Base-by-base conservation (phyloP, 2,888 invertebrate species). In the Phaedon cochleariae region DNA sequence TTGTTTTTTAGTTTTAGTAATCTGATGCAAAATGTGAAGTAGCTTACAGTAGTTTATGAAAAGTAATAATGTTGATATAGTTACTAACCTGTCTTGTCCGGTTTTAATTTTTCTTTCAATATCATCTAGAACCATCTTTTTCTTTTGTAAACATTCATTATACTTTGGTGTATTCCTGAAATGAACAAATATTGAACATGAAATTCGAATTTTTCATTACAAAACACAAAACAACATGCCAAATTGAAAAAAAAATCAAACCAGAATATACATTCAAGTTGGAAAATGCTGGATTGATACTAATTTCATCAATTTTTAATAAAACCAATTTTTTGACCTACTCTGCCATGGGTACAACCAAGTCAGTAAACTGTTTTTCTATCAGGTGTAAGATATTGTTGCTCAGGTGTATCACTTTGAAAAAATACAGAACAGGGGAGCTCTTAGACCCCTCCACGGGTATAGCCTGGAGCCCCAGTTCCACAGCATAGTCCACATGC, bases 401-500 rank as follows among this genome's bases (percentile, higher is more conserved):
- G 26, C 95, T 93, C 83, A 97, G 95, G 73, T 95, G 93, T 9
- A 96, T 95, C 6, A 94, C 91, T 80, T 94, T 93, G 80, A 98
- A 97, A 85, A 98, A 98, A 82, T 96, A 92, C 67, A 97, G 90
- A 69, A 93, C 94, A 18, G 94, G 94, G 1, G 90, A 89, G 0
- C 87, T 87, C 84, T 95, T 95, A 73, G 79, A 74, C 4, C 92
- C 93, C 82, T 99, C 98, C 0, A 92, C 90, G 0, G 96, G 96
- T 68, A 96, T 92, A 20, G 92, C 91, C 81, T 95, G 95, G 52
- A 98, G 84, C 0, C 96, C 98, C 49, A 98, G 83, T 80, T 98
- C 98, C 3, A 99, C 85, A 0, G 98, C 98, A 83, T 99, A 99
- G 82, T 97, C 97, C 0, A 98, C 93, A 81, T 98, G 98, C 75